Conservation (phyloP, 1,140 invertebrate species). For the Oreohelix idahoensis region DNA sequence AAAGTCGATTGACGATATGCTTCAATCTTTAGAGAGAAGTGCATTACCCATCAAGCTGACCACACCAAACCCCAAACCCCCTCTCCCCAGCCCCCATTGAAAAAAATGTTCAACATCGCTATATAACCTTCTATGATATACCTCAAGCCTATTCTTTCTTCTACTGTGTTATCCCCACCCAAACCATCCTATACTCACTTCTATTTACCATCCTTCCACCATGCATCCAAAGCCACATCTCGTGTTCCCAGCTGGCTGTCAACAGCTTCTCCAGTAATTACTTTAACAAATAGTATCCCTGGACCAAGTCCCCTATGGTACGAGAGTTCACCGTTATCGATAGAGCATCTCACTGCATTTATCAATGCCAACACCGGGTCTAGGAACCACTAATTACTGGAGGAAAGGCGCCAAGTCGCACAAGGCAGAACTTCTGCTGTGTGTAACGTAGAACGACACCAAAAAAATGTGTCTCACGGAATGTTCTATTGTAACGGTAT, state of each 20-base stretch:
- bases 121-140: no score
- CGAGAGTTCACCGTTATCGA: conserved; percentile 18
- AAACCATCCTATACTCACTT: not conserved
- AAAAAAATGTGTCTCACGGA: no score
- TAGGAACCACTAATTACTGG: conserved; percentile 28
- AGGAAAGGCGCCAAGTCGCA: not conserved
- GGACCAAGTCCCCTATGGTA: not conserved
- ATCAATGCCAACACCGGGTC: conserved; percentile 8
- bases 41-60: no score
- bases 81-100: no score
- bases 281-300: conserved; percentile 29
- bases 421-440: not conserved
- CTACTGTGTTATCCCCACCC: not conserved
- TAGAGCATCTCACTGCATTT: conserved; percentile 11
- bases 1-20: no score
- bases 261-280: conserved; percentile 10
- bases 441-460: not conserved
- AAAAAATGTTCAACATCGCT: no score
- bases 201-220: not conserved
- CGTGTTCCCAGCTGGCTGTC: conserved; percentile 15
- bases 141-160: no score
- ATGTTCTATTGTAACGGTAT: no score
- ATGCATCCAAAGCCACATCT: not conserved
- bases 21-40: no score
- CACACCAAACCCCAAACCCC: no score